Evolutionary conservation across 2,888 invertebrate genomes (phyloP).

Genomic region (Sepioteuthis lessoniana): DNA sequence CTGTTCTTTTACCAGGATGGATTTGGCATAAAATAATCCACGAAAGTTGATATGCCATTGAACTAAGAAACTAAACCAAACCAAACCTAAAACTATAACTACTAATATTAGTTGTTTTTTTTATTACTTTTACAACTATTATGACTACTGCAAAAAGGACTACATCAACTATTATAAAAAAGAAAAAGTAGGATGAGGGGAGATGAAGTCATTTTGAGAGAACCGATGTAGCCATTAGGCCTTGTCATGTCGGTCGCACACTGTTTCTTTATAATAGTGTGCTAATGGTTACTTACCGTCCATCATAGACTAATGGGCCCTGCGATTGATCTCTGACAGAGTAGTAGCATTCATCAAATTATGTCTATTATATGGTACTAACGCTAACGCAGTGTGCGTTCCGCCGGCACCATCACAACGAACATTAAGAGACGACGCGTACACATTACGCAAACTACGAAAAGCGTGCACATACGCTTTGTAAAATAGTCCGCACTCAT

Average conservation of each 20-base stretch:
- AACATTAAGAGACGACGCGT: neutral
- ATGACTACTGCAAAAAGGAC: no score
- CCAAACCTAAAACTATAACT: no score
- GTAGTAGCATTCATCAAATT: neutral
- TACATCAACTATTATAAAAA: no score
- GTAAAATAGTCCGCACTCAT: neutral
- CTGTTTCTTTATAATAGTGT: slow-evolving; percentile 10
- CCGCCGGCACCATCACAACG: neutral
- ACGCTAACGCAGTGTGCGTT: neutral
- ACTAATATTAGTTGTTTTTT: no score
- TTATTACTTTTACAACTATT: no score
- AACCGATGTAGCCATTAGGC: slow-evolving; percentile 20
- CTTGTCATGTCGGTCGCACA: neutral
- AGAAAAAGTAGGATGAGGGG: neutral
- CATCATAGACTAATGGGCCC: slow-evolving; percentile 11
- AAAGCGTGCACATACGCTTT: neutral
- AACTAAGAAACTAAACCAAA: no score
- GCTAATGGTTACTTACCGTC: slow-evolving; percentile 33
- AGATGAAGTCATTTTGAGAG: neutral
- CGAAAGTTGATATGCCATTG: no score
- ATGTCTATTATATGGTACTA: neutral
- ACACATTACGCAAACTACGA: neutral
- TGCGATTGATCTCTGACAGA: neutral
- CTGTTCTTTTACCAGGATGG: no score
- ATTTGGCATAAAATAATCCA: no score